A percentile compares a stretch with the other conserved stretches of the same genome.
Evolutionary conservation across 2,113 vertebrate species (phyloP).

Genomic region (Dipodomys spectabilis): DNA sequence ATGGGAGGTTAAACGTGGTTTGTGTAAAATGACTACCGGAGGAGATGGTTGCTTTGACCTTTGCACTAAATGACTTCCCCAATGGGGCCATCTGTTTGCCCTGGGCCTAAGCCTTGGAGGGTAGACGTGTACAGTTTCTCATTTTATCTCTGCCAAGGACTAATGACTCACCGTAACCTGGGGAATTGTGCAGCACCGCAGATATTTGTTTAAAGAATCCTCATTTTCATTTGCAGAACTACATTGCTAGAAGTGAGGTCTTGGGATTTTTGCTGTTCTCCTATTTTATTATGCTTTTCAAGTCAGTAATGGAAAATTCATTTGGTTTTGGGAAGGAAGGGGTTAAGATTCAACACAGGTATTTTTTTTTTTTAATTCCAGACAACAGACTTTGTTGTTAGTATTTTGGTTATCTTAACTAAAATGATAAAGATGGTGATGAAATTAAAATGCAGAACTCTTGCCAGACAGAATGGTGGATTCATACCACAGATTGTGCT

Average conservation of each 20-base stretch:
- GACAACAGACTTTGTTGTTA: not conserved
- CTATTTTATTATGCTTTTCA: not conserved
- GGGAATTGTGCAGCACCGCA: not conserved
- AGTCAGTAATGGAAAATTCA: not conserved
- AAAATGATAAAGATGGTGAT: not conserved
- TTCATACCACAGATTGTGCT: not conserved
- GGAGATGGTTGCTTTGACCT: not conserved
- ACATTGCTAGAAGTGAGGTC: not conserved
- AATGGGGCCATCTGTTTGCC: not conserved
- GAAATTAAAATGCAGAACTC: constrained; percentile 40
- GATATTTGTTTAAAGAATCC: constrained; percentile 42
- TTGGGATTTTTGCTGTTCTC: not conserved
- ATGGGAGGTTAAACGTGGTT: not conserved
- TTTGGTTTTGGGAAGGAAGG: not conserved
- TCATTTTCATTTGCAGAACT: not conserved
- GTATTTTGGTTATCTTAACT: not conserved
- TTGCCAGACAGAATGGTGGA: not conserved
- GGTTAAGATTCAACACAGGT: not conserved
- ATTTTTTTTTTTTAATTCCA: not conserved
- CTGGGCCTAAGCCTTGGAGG: not conserved
- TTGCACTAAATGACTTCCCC: not conserved
- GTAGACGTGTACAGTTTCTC: constrained; percentile 19
- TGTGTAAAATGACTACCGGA: not conserved
- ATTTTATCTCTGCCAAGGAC: constrained; percentile 44
- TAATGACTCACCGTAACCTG: constrained; percentile 1